A percentile compares a stretch with the other conserved stretches of the same genome.
phyloP scores from a whole-genome alignment of 2,113 vertebrate species.

The Hipposideros armiger region DNA sequence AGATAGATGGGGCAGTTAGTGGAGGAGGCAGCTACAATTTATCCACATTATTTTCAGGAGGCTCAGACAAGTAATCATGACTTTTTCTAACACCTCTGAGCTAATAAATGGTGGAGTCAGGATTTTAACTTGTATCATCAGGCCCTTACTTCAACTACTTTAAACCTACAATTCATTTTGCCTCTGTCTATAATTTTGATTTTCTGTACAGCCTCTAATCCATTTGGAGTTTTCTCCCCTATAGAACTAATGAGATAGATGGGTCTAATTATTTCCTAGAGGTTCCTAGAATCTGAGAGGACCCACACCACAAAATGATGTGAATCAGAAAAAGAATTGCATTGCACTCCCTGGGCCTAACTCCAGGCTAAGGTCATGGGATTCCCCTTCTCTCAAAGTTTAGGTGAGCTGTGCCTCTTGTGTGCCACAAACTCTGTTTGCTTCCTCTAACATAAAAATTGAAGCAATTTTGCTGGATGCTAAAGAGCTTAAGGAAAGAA shows the following conservation, averaged over 20 bases:
- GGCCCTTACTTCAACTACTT: not conserved
- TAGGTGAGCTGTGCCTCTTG: not conserved
- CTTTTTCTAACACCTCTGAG: not conserved
- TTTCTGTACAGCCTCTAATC: not conserved
- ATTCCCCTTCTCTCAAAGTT: not conserved
- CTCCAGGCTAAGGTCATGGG: not conserved
- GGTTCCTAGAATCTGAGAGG: constrained; percentile 10
- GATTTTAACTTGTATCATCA: not conserved
- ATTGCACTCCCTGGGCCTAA: not conserved
- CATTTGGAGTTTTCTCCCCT: not conserved
- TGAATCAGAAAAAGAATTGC: constrained; percentile 4
- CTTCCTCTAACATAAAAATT: not conserved
- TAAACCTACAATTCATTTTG: constrained; percentile 7
- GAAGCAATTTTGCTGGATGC: constrained; percentile 2
- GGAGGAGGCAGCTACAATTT: not conserved
- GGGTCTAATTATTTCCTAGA: not conserved
- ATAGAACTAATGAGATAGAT: constrained; percentile 24
- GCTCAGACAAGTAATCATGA: not conserved
- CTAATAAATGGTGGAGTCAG: not conserved
- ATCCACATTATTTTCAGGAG: not conserved
- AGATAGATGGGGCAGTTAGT: not conserved
- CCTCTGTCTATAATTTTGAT: not conserved
- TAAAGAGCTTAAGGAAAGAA: constrained; percentile 34
- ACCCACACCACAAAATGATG: not conserved
- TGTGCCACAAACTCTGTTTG: not conserved